These are phyloP conservation scores for Epizoanthus rinbou DNA, from an alignment of 92 coral and sea anemone genomes.

Conservation along the genomic window DNA sequence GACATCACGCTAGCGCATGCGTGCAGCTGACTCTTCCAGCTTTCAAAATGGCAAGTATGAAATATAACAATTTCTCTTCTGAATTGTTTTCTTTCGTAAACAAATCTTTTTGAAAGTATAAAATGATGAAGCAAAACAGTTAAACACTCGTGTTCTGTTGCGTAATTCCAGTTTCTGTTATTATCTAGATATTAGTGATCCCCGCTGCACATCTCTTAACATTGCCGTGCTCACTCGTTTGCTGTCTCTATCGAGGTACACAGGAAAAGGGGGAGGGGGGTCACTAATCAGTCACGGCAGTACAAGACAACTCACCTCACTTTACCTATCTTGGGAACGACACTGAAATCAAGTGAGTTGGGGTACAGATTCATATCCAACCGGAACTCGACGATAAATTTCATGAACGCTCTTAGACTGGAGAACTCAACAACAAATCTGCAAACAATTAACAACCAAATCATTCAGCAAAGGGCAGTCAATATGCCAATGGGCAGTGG, in stretches of 20 bases:
- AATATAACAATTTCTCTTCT: too few species aligned
- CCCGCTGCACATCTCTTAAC: too few species aligned
- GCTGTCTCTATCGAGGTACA: background rate
- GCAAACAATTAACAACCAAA: background rate
- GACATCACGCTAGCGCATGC: background rate
- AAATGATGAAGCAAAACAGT: too few species aligned
- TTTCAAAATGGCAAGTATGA: too few species aligned
- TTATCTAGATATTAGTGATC: too few species aligned
- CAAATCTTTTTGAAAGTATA: too few species aligned
- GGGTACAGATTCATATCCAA: conserved; percentile 49
- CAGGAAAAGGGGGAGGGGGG: background rate
- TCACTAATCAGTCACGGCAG: background rate
- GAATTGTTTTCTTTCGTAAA: too few species aligned
- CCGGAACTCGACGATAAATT: conserved; percentile 48
- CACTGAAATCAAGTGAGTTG: conserved; percentile 38
- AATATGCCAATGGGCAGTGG: too few species aligned
- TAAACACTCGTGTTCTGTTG: too few species aligned
- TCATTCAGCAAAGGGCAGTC: background rate
- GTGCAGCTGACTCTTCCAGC: too few species aligned
- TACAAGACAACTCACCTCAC: conserved; percentile 25
- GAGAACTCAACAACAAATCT: conserved; percentile 60
- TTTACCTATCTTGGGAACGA: conserved; percentile 44
- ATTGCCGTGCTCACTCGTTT: too few species aligned
- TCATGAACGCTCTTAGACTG: conserved; percentile 51
- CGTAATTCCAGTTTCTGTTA: too few species aligned